Conservation (phyloP, 2,888 invertebrate genomes). For the Slavum lentiscoides region DNA sequence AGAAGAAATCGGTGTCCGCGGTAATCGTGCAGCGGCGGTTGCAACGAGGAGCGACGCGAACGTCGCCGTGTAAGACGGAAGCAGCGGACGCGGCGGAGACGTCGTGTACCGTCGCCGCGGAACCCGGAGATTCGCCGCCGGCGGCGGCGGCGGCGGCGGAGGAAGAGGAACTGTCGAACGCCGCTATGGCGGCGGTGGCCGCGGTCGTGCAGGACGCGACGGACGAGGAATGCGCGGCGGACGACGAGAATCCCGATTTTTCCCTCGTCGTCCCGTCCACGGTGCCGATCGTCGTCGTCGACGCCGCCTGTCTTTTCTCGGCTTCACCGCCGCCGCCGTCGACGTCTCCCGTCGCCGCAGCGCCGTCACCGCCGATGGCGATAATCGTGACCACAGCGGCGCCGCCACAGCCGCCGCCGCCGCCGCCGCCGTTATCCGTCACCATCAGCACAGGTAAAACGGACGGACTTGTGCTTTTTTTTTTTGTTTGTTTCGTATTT, state of each 20-base stretch:
- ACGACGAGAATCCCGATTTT: neutral
- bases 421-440: constrained; percentile 2
- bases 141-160: neutral
- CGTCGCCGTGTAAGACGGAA: neutral
- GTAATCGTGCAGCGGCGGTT: constrained; percentile 15
- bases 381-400: neutral
- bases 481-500: too few species aligned
- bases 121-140: neutral
- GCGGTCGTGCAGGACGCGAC: neutral
- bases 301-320: constrained; percentile 17
- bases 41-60: too few species aligned
- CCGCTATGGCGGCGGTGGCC: neutral
- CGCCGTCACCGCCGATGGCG: neutral
- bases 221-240: neutral
- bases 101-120: neutral
- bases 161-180: neutral
- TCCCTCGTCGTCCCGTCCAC: neutral
- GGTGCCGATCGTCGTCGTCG: neutral
- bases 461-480: too few species aligned
- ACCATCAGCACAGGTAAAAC: constrained; percentile 27
- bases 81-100: neutral
- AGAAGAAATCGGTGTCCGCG: neutral
- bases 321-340: constrained; percentile 39
- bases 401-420: neutral
- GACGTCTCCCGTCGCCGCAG: neutral